These are phyloP conservation scores for Stigmatopora nigra DNA, from an alignment of 2,113 vertebrate genomes.

Conservation along the genomic window DNA sequence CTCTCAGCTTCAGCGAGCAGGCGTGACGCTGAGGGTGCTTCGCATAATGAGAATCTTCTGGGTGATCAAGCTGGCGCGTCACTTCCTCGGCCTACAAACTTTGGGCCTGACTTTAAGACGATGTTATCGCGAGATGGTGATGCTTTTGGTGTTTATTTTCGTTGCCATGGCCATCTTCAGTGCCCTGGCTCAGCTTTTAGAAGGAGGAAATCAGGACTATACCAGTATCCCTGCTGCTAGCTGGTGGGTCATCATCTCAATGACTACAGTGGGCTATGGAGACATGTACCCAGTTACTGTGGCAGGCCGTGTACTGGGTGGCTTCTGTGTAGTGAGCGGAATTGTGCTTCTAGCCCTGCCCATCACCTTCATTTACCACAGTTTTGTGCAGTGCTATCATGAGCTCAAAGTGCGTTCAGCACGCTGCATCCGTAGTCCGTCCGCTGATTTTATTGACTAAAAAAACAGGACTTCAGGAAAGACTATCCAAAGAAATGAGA, in stretches of 20 bases:
- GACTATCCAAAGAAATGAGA: background rate
- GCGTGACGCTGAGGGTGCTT: constrained; percentile 87
- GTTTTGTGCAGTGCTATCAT: constrained; percentile 93
- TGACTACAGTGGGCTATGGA: constrained; percentile 96
- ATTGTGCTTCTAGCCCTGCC: constrained; percentile 90
- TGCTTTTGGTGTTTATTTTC: constrained; percentile 90
- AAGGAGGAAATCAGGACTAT: constrained; percentile 90
- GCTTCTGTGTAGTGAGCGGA: constrained; percentile 90
- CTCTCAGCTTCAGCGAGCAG: constrained; percentile 90
- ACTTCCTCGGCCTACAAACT: constrained; percentile 94
- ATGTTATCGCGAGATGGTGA: constrained; percentile 96
- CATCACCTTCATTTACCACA: constrained; percentile 98
- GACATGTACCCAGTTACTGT: constrained; percentile 94
- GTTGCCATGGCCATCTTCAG: constrained; percentile 98
- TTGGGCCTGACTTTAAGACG: constrained; percentile 90
- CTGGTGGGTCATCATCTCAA: constrained; percentile 99
- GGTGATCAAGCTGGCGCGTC: constrained; percentile 94
- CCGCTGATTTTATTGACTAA: constrained; percentile 81
- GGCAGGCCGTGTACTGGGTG: constrained; percentile 88
- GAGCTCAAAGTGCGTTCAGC: constrained; percentile 87
- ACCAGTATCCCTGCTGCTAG: constrained; percentile 93
- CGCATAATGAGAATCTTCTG: constrained; percentile 96
- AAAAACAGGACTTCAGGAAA: background rate
- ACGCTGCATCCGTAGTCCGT: constrained; percentile 78
- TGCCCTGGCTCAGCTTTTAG: constrained; percentile 89